Evolutionary conservation across 2,797 vertebrate species (phyloP), one percentile per base, ranked within the genome.

Genomic region (Tokudaia tokunoshimensis): DNA sequence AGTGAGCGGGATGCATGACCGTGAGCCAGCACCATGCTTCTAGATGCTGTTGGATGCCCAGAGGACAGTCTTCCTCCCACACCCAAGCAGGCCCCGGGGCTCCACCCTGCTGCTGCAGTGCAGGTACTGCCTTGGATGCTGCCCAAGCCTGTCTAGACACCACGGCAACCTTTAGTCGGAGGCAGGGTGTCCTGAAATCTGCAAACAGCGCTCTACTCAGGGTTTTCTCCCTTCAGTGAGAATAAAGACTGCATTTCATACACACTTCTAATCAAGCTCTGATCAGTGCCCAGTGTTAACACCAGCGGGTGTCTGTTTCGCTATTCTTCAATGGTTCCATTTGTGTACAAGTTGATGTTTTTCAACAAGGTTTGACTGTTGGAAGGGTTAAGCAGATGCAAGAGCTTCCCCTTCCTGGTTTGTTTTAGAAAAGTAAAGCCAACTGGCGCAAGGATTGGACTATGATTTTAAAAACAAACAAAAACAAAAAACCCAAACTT

Each of bases 81-180:
- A 13, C 31, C 87, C 84, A 86, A 2, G 0, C 55, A 24, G 41
- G 85, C 70, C 75, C 0, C 0, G 20, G 61, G 82, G 70, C 95
- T 82, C 96, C 97, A 83, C 96, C 92, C 97, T 0, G 31, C 44
- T 95, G 95, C 97, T 97, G 96, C 96, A 98, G 79, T 92, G 96
- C 95, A 89, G 96, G 0, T 22, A 15, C 0, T 1, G 59, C 61
- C 67, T 88, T 97, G 97, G 96, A 95, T 3, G 1, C 7, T 34
- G 59, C 92, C 97, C 97, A 97, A 86, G 80, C 55, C 70, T 92
- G 95, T 97, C 95, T 92, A 96, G 95, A 97, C 92, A 82, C 85
- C 92, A 79, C 92, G 10, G 91, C 89, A 96, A 87, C 80, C 92
- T 95, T 7, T 19, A 89, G 92, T 80, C 41, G 19, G 44, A 76